phyloP scores from a whole-genome alignment of 2,888 invertebrate species.

The Cephus sareptanus region DNA sequence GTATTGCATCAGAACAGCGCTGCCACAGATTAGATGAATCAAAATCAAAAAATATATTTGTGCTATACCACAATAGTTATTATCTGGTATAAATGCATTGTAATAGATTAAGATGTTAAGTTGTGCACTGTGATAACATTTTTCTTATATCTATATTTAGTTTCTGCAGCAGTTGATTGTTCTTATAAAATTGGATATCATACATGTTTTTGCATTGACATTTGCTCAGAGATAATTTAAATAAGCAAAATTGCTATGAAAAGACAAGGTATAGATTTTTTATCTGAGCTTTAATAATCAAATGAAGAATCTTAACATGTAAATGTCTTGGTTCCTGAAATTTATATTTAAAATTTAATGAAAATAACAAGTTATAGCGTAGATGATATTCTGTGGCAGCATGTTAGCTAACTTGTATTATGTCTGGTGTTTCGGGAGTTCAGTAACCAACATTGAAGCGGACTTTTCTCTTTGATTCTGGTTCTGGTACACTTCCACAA shows the following conservation, averaged over 20 bases:
- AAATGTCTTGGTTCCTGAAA: neutral
- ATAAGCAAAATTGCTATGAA: neutral
- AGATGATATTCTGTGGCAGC: constrained; percentile 38
- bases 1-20: constrained; percentile 36
- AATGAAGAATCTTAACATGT: too few species aligned
- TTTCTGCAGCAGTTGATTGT: neutral
- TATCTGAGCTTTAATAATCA: neutral
- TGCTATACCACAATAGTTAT: neutral
- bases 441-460: constrained; percentile 56
- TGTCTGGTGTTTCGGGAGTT: constrained; percentile 57
- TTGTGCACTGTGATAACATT: neutral
- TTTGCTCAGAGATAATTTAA: neutral
- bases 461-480: constrained; percentile 62
- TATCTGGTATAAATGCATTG: neutral
- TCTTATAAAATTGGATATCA: neutral
- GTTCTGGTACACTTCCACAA: constrained; percentile 31
- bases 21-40: constrained; percentile 34
- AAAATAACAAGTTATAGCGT: neutral
- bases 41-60: neutral
- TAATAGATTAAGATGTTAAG: neutral
- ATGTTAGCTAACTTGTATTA: constrained; percentile 47
- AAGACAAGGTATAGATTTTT: neutral
- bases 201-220: neutral
- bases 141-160: neutral
- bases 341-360: neutral